Evolutionary conservation across 2,888 invertebrate genomes (phyloP).

Genomic region (Conus canariensis): DNA sequence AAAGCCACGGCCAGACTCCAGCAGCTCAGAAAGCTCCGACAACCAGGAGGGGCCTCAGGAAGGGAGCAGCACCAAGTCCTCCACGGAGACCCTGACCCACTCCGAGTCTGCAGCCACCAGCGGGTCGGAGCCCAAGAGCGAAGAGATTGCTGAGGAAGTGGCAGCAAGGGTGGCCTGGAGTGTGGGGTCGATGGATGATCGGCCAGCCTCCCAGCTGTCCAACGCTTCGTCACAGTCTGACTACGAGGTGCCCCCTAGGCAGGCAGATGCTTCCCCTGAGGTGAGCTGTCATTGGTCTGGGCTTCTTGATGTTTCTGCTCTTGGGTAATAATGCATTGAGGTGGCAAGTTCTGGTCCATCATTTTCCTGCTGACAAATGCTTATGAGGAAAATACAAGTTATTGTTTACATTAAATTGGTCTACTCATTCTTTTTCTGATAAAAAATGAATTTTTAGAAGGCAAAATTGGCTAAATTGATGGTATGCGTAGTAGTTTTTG

Average conservation of each 20-base stretch:
- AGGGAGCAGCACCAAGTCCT: not conserved
- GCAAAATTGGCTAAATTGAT: too few species aligned
- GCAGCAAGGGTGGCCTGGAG: not conserved
- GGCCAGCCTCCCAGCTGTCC: not conserved
- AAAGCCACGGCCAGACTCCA: not conserved
- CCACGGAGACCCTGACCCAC: constrained; percentile 14
- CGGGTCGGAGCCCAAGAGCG: not conserved
- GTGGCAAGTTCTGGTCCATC: too few species aligned
- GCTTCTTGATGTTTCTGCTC: too few species aligned
- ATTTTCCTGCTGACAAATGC: too few species aligned
- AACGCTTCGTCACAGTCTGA: not conserved
- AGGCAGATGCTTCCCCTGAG: not conserved
- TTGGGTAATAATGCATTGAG: too few species aligned
- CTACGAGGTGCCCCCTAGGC: not conserved
- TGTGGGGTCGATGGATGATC: not conserved
- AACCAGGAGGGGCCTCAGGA: not conserved
- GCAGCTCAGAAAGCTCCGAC: not conserved
- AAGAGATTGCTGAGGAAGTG: not conserved
- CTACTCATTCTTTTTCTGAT: too few species aligned
- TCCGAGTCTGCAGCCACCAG: not conserved
- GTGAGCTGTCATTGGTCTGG: not conserved
- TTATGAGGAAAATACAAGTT: too few species aligned
- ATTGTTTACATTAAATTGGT: too few species aligned
- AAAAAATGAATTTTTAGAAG: too few species aligned
- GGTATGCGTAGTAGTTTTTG: too few species aligned